phyloP scores from a whole-genome alignment of 1,140 invertebrate species.

The Chironomus striatipennis region DNA sequence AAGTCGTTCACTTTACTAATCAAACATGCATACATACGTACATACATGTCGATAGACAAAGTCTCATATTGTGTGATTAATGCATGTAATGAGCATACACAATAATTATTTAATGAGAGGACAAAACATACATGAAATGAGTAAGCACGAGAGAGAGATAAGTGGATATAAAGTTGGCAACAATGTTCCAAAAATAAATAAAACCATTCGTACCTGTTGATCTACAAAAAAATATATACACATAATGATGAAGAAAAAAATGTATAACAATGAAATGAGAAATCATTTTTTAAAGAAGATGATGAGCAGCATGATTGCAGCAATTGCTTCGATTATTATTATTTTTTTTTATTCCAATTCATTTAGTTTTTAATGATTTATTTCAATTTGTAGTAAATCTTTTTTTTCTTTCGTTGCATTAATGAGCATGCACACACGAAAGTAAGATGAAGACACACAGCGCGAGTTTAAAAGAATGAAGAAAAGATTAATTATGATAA shows the following conservation, averaged over 20 bases:
- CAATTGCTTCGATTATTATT: background rate
- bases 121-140: too few species aligned
- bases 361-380: too few species aligned
- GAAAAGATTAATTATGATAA: background rate
- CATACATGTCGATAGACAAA: too few species aligned
- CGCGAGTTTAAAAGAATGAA: background rate
- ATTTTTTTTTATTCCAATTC: background rate
- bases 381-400: background rate
- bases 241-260: background rate
- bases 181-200: background rate
- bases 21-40: too few species aligned
- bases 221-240: too few species aligned
- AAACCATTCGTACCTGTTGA: background rate
- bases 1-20: too few species aligned
- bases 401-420: background rate
- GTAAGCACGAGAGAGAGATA: background rate
- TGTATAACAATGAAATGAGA: slow-evolving; percentile 13
- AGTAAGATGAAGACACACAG: background rate
- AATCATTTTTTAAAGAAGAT: background rate
- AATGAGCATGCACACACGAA: slow-evolving; percentile 11
- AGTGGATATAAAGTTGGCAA: background rate
- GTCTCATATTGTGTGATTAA: too few species aligned
- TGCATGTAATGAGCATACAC: too few species aligned
- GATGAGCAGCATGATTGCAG: background rate
- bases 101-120: too few species aligned